Evolutionary conservation across 1,140 invertebrate species (phyloP).

Genomic region (Aphelenchoides fujianensis): DNA sequence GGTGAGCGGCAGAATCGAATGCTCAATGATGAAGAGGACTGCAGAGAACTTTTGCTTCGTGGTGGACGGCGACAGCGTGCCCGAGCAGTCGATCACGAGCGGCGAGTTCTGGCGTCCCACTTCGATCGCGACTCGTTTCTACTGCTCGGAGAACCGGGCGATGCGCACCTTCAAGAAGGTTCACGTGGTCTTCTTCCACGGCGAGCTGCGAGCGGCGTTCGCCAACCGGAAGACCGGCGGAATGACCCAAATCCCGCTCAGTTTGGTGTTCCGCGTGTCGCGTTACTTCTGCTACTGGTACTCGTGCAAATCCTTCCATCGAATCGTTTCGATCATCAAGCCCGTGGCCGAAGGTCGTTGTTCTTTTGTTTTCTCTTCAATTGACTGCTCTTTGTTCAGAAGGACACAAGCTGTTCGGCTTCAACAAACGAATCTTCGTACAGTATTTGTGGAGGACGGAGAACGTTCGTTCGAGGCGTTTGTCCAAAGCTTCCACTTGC

Average conservation of each 20-base stretch:
- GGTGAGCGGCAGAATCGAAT: too few species aligned
- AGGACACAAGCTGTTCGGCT: constrained; percentile 12
- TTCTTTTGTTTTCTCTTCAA: neutral
- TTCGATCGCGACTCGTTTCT: neutral
- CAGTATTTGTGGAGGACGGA: constrained; percentile 4
- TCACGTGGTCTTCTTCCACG: neutral
- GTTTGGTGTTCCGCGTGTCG: neutral
- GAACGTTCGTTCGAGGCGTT: constrained; percentile 6
- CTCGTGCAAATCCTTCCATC: constrained; percentile 2
- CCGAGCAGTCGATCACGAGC: constrained; percentile 2
- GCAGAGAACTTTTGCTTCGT: constrained; percentile 4
- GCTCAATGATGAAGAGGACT: too few species aligned
- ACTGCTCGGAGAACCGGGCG: neutral
- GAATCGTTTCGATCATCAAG: neutral
- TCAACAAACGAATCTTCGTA: constrained; percentile 8
- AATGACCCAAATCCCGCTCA: constrained; percentile 5
- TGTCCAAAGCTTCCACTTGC: neutral
- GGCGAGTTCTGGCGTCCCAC: neutral
- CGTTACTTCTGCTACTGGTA: constrained; percentile 3
- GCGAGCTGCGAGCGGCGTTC: neutral
- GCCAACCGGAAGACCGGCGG: neutral
- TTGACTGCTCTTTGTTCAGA: neutral
- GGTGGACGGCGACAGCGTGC: neutral
- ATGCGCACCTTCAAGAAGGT: constrained; percentile 7
- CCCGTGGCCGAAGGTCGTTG: neutral